Evolutionary conservation across 2,888 invertebrate species (phyloP), one percentile per base, ranked within the genome.

Genomic region (Lobophora halterata): DNA sequence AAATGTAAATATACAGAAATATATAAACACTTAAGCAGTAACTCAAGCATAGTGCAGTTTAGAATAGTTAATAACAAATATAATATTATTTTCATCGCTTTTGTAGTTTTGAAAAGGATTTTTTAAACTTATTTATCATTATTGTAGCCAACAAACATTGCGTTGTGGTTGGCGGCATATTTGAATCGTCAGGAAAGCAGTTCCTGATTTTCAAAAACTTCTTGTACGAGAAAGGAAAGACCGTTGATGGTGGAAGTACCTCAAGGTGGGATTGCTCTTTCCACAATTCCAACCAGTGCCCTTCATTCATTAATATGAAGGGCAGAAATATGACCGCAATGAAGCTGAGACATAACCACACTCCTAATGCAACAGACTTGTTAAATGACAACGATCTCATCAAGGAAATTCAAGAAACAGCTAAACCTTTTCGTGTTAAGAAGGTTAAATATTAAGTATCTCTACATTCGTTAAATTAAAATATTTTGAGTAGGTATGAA

Each of bases 161-260:
- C 23, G 25, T 35, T 1, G 52, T 71, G 2, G 65, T 72, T 2
- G 71, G 71, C 8, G 72, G 65, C 2, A 58, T 72, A 20, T 71
- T 68, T 24, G 51, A 64, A 7, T 29, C 52, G 3, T 18, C 35
- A 5, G 62, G 61, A 3, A 55, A 51, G 6, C 61, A 60, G 23
- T 35, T 71, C 1, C 39, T 71, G 8, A 44, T 71, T 21, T 57
- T 58, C 16, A 65, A 58, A 44, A 54, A 65, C 3, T 62, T 47
- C 32, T 51, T 55, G 1, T 71, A 62, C 31, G 33, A 58, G 5
- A 61, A 59, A 49, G 44, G 47, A n/a, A 41, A 42, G 27, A 19
- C 32, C 19, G 12, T 23, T 10, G 19, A 9, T 1, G 19, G 19
- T 2, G 5, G 19, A 30, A 7, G 8, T 6, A 7, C 5, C 6